These are phyloP conservation scores for Criorhina ranunculi DNA, from an alignment of 2,888 invertebrate genomes.

Conservation along the genomic window DNA sequence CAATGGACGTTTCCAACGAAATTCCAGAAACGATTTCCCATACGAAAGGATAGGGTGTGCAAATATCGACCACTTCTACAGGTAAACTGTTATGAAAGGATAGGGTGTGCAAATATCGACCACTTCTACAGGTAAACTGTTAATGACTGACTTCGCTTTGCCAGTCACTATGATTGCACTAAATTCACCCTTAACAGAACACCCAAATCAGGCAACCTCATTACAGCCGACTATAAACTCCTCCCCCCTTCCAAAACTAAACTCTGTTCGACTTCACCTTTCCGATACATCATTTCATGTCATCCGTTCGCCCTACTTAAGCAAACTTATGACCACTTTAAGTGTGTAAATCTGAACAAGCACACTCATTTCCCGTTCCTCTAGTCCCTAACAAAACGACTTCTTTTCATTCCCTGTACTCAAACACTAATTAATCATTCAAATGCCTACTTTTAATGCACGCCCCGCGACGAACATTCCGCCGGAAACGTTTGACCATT, in stretches of 20 bases:
- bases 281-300: not conserved
- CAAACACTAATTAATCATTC: slow-evolving; percentile 65
- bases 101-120: no score
- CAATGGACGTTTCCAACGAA: no score
- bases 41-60: no score
- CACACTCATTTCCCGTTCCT: slow-evolving; percentile 40
- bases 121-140: no score
- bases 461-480: slow-evolving; percentile 37
- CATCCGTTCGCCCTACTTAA: slow-evolving; percentile 1
- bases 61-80: no score
- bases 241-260: not conserved
- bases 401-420: slow-evolving; percentile 23
- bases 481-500: slow-evolving; percentile 62
- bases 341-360: slow-evolving; percentile 19
- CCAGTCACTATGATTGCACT: no score
- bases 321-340: not conserved
- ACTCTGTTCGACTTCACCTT: not conserved
- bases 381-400: not conserved
- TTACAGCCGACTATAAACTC: no score
- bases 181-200: no score
- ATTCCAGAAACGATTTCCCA: no score
- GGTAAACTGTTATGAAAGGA: no score
- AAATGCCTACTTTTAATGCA: slow-evolving; percentile 17
- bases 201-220: no score
- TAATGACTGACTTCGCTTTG: no score